Percentiles rank a stretch among this genome's conserved stretches.
Evolutionary conservation across 2,888 invertebrate species (phyloP).

Genomic region (Apotomis betuletana): DNA sequence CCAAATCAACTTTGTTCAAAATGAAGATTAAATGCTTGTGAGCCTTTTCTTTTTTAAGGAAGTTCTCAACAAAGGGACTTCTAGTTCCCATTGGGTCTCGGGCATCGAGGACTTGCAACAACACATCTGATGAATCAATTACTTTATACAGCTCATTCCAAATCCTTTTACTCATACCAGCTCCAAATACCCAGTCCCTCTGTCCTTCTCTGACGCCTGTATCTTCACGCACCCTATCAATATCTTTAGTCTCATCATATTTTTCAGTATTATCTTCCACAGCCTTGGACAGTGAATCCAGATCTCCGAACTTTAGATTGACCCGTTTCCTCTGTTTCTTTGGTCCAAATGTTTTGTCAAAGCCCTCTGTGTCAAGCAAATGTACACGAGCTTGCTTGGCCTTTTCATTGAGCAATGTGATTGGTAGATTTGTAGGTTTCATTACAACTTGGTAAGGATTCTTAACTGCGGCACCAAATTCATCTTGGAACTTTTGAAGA

Average conservation of each 20-base stretch:
- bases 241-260: constrained; percentile 93
- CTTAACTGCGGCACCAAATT: constrained; percentile 95
- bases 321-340: constrained; percentile 97
- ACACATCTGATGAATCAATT: constrained; percentile 98
- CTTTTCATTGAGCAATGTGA: constrained; percentile 96
- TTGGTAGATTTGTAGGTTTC: constrained; percentile 97
- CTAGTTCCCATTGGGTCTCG: constrained; percentile 98
- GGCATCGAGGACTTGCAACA: constrained; percentile 98
- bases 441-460: constrained; percentile 99
- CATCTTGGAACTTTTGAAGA: constrained; percentile 95
- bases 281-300: constrained; percentile 89
- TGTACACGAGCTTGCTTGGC: constrained; percentile 96
- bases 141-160: constrained; percentile 99
- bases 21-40: constrained; percentile 99
- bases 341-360: constrained; percentile 96
- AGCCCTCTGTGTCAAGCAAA: constrained; percentile 97
- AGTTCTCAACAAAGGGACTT: constrained; percentile 95
- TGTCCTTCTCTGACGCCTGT: constrained; percentile 91
- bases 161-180: constrained; percentile 97
- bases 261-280: constrained; percentile 88
- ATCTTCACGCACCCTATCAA: constrained; percentile 92
- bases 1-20: constrained; percentile 97
- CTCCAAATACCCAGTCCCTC: constrained; percentile 97
- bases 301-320: constrained; percentile 88
- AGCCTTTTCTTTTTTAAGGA: constrained; percentile 95